phyloP scores from a whole-genome alignment of 2,888 invertebrate species.

The Sipha maydis region DNA sequence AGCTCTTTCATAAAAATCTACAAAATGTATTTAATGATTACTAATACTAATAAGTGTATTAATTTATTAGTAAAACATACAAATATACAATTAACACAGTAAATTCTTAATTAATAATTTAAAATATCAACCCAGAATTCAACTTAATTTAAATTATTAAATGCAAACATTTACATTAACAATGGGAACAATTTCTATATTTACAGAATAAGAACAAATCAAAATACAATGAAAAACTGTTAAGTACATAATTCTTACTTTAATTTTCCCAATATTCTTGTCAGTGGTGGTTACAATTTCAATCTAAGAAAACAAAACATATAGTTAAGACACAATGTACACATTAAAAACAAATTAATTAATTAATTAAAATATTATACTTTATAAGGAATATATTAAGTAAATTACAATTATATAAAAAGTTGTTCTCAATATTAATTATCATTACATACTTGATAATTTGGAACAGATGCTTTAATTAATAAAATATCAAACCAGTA shows the following conservation, averaged over 20 bases:
- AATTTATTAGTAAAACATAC: too few species aligned
- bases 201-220: not conserved
- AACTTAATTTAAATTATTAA: too few species aligned
- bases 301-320: slow-evolving; percentile 39
- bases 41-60: not conserved
- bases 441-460: too few species aligned
- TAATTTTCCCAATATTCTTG: slow-evolving; percentile 54
- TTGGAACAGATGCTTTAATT: too few species aligned
- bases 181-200: not conserved
- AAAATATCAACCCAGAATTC: too few species aligned
- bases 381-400: not conserved
- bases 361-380: not conserved
- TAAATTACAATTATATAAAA: too few species aligned
- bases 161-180: too few species aligned
- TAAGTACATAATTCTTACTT: slow-evolving; percentile 35
- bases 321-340: not conserved
- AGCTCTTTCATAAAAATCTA: not conserved
- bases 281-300: slow-evolving; percentile 50
- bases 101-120: not conserved
- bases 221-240: not conserved
- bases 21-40: not conserved
- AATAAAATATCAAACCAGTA: too few species aligned
- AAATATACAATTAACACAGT: not conserved
- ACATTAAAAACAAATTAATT: not conserved
- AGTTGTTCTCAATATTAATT: not conserved